phyloP scores from a whole-genome alignment of 2,888 invertebrate species.

The Desoria tigrina region DNA sequence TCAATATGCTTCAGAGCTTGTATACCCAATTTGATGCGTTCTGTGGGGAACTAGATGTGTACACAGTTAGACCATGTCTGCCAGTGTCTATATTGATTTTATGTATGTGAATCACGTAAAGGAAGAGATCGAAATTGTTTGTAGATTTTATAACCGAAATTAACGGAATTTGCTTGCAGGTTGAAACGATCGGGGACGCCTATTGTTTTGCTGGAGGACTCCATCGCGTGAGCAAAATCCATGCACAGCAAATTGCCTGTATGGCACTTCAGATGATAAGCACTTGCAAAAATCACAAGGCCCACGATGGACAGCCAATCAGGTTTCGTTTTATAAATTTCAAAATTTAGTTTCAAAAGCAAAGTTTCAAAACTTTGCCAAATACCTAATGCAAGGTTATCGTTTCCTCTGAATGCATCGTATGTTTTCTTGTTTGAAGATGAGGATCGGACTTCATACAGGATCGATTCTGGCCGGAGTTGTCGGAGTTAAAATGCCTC shows the following conservation, averaged over 20 bases:
- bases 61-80: conserved; percentile 70
- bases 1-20: conserved; percentile 87
- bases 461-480: conserved; percentile 92
- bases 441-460: conserved; percentile 93
- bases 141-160: too few species aligned
- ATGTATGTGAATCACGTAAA: too few species aligned
- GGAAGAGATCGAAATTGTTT: too few species aligned
- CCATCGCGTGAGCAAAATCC: conserved; percentile 80
- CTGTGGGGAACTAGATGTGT: conserved; percentile 89
- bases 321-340: conserved; percentile 69
- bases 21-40: conserved; percentile 91
- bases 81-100: not conserved
- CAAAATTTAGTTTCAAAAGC: too few species aligned
- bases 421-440: conserved; percentile 62
- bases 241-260: conserved; percentile 94
- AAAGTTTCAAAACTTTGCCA: too few species aligned
- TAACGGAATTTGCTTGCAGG: conserved; percentile 61
- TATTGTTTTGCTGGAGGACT: conserved; percentile 94
- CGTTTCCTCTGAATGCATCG: too few species aligned
- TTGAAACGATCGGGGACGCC: conserved; percentile 94
- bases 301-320: conserved; percentile 89
- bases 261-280: conserved; percentile 94
- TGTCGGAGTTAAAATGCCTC: conserved; percentile 88
- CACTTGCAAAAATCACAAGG: conserved; percentile 80
- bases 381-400: too few species aligned